A percentile compares a stretch with the other conserved stretches of the same genome.
Evolutionary conservation across 1,140 invertebrate genomes (phyloP).

Genomic region (Matsumurasca onukii): DNA sequence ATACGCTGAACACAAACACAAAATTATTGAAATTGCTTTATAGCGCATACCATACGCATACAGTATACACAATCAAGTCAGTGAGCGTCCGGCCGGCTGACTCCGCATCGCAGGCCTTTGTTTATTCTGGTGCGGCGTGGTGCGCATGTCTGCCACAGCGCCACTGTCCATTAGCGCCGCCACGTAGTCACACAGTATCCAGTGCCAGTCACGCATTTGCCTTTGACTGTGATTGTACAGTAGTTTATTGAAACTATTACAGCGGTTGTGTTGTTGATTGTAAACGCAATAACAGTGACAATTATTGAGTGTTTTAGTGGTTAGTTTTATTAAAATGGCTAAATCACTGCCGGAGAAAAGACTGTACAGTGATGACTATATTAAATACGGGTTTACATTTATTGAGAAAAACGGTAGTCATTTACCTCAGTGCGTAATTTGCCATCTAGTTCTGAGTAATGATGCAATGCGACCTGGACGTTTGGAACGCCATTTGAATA

Average conservation of each 20-base stretch:
- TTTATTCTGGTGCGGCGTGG: not conserved
- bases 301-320: not conserved
- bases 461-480: slow-evolving; percentile 28
- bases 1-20: not conserved
- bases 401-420: slow-evolving; percentile 29
- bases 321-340: slow-evolving; percentile 25
- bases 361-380: slow-evolving; percentile 34
- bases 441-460: slow-evolving; percentile 35
- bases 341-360: slow-evolving; percentile 32
- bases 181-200: no score
- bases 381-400: slow-evolving; percentile 36
- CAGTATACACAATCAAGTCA: not conserved
- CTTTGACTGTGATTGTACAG: not conserved
- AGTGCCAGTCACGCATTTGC: no score
- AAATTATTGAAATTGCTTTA: not conserved
- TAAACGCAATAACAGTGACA: not conserved
- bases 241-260: not conserved
- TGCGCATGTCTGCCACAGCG: not conserved
- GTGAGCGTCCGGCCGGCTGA: not conserved
- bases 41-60: not conserved
- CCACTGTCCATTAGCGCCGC: not conserved
- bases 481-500: slow-evolving; percentile 34
- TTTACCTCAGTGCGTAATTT: slow-evolving; percentile 31
- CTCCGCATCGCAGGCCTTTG: not conserved
- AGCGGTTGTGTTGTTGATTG: not conserved